phyloP scores from a whole-genome alignment of 2,888 invertebrate species.

The Oscheius sp. region DNA sequence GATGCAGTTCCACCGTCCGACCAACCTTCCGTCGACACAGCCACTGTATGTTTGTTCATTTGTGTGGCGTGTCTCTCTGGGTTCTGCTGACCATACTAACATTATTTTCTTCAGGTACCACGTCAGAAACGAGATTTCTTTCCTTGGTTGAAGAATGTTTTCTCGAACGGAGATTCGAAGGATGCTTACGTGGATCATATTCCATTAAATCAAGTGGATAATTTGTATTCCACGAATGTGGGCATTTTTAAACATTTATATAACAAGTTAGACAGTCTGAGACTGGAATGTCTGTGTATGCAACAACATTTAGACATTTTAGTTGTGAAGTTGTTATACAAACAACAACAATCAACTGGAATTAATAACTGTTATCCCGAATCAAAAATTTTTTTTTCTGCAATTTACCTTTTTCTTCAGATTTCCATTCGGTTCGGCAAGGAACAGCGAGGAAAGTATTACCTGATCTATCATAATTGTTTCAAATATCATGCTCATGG shows the following conservation, averaged over 20 bases:
- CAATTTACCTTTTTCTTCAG: conserved; percentile 53
- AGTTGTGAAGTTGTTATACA: too few relatives aligned
- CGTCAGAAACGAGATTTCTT: conserved; percentile 27
- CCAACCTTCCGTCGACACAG: too few relatives aligned
- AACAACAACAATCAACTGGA: too few relatives aligned
- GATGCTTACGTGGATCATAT: conserved; percentile 42
- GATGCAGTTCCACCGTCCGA: too few relatives aligned
- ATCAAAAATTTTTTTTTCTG: background rate
- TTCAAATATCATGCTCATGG: conserved; percentile 73
- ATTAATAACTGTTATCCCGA: too few relatives aligned
- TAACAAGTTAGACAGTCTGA: too few relatives aligned
- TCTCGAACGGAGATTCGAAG: conserved; percentile 19
- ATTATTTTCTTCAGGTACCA: background rate
- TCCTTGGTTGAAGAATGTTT: conserved; percentile 36
- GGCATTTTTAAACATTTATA: background rate
- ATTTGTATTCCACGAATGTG: conserved; percentile 41
- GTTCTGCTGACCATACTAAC: background rate
- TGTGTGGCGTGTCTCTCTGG: background rate
- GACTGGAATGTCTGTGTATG: too few relatives aligned
- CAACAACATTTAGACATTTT: too few relatives aligned
- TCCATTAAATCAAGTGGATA: conserved; percentile 39
- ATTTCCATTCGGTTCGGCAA: conserved; percentile 64
- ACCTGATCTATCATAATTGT: conserved; percentile 93
- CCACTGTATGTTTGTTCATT: conserved; percentile 27
- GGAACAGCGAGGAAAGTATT: conserved; percentile 84